Percentiles rank a stretch among this genome's conserved stretches.
phyloP scores from a whole-genome alignment of 1,140 invertebrate genomes.

The Nasonia giraulti region DNA sequence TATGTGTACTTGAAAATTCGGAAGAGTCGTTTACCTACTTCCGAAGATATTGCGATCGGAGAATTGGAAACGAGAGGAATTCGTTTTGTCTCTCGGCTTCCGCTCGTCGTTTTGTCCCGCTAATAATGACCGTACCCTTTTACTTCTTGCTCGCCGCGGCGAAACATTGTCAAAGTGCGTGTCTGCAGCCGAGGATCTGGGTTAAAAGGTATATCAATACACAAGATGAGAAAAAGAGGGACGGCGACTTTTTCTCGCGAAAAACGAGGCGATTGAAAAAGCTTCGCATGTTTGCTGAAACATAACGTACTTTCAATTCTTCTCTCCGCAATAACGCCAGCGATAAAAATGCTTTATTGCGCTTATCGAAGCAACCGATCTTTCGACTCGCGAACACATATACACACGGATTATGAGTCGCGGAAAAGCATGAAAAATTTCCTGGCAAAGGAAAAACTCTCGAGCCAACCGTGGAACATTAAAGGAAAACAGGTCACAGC shows the following conservation, averaged over 20 bases:
- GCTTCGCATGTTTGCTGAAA: too few relatives aligned
- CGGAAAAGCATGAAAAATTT: too few relatives aligned
- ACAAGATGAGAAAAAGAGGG: too few relatives aligned
- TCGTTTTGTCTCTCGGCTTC: neutral
- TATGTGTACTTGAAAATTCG: neutral
- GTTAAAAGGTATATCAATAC: neutral
- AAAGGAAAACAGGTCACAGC: neutral
- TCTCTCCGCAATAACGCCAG: neutral
- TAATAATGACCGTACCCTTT: too few relatives aligned
- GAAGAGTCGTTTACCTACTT: neutral
- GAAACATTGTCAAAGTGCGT: neutral
- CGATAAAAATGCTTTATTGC: neutral
- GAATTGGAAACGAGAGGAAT: neutral
- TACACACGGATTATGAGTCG: too few relatives aligned
- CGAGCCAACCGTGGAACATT: neutral
- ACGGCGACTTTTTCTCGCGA: too few relatives aligned
- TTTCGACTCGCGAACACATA: too few relatives aligned
- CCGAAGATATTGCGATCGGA: neutral
- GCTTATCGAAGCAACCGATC: neutral
- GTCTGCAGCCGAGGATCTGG: neutral
- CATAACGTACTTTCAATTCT: neutral
- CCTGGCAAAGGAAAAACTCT: neutral
- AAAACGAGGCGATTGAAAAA: too few relatives aligned
- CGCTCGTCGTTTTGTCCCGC: too few relatives aligned
- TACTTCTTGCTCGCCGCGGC: too few relatives aligned